Conservation (phyloP, 2,797 vertebrate species). For the Scolopax rusticola region DNA sequence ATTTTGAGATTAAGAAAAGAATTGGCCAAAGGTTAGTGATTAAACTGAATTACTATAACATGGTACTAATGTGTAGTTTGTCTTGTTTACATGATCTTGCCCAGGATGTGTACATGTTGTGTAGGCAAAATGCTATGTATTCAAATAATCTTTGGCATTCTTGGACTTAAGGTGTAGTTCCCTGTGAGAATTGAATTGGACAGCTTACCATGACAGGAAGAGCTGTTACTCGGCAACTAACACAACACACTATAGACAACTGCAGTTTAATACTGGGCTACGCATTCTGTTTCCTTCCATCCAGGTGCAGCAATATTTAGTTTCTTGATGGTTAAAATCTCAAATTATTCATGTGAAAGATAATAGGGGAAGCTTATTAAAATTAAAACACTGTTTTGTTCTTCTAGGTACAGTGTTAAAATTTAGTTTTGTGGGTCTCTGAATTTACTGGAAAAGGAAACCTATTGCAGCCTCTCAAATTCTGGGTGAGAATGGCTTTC, state of each 20-base stretch:
- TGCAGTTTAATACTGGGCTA: not conserved
- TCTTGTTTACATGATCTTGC: not conserved
- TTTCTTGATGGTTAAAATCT: not conserved
- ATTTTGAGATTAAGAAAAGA: constrained; percentile 88
- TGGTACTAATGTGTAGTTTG: not conserved
- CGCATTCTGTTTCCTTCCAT: not conserved
- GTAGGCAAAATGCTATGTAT: not conserved
- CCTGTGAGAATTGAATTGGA: not conserved
- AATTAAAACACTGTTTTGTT: not conserved
- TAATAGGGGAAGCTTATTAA: not conserved
- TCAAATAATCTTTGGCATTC: not conserved
- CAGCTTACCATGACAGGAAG: not conserved
- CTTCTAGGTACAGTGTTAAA: not conserved
- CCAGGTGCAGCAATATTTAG: not conserved
- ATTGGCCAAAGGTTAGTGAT: constrained; percentile 87
- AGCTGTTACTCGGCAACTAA: not conserved
- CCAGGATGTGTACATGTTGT: not conserved
- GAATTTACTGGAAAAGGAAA: not conserved
- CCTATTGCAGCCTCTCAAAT: not conserved
- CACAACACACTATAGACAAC: not conserved
- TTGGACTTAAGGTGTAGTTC: not conserved
- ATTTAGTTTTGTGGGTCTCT: not conserved
- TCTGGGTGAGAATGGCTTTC: not conserved
- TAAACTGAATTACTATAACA: not conserved
- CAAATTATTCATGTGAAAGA: not conserved